phyloP scores from a whole-genome alignment of 2,113 vertebrate species.

The Castor canadensis region DNA sequence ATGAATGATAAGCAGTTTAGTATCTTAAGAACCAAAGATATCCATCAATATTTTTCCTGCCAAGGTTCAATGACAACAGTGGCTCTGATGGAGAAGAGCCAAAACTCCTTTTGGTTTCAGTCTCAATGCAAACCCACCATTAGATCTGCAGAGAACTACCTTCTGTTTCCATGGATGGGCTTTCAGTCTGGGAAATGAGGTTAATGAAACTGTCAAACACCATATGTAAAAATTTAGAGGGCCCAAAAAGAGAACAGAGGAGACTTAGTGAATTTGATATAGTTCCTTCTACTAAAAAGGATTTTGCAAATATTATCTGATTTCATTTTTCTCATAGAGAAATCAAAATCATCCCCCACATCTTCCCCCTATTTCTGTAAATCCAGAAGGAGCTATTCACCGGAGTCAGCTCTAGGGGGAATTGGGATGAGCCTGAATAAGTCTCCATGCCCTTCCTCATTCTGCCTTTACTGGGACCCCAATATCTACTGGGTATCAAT shows the following conservation, averaged over 20 bases:
- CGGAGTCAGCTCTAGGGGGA: neutral
- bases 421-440: neutral
- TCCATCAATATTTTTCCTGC: neutral
- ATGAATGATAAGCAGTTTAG: neutral
- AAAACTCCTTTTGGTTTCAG: neutral
- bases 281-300: slow-evolving; percentile 8
- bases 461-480: neutral
- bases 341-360: neutral
- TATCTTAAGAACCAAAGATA: slow-evolving; percentile 11
- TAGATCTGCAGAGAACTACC: neutral
- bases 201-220: neutral
- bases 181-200: neutral
- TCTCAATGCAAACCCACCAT: neutral
- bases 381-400: neutral
- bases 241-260: neutral
- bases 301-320: neutral
- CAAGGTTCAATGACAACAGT: neutral
- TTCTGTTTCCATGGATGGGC: neutral
- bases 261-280: neutral
- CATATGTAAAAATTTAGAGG: neutral
- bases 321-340: slow-evolving; percentile 20
- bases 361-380: neutral
- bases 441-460: neutral
- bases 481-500: neutral
- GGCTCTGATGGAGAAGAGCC: neutral